These are phyloP conservation scores for Caenorhabditis sinica DNA, from an alignment of 2,888 invertebrate genomes.

Conservation along the genomic window DNA sequence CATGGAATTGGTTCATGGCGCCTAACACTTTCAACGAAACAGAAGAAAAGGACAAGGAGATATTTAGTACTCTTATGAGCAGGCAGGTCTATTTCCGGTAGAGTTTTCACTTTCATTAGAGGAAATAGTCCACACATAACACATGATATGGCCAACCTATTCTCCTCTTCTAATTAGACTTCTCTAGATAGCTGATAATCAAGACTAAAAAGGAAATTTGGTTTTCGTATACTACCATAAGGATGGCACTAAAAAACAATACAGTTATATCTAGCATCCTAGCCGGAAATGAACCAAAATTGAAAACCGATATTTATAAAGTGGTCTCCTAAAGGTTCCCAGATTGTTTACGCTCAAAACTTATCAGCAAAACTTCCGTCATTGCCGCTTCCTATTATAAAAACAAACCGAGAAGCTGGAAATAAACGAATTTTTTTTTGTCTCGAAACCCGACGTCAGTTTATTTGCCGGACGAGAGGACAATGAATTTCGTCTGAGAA, in stretches of 20 bases:
- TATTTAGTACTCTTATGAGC: background rate
- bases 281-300: no score
- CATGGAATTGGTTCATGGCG: no score
- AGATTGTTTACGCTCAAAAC: background rate
- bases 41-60: no score
- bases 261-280: no score
- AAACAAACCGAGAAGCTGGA: background rate
- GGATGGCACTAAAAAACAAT: no score
- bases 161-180: background rate
- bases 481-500: conserved; percentile 45
- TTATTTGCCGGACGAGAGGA: conserved; percentile 15
- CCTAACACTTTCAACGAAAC: no score
- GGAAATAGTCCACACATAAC: no score
- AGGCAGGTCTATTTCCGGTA: background rate
- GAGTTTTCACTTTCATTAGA: background rate
- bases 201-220: background rate
- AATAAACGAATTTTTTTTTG: conserved; percentile 16
- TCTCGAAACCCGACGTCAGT: conserved; percentile 9
- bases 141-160: background rate
- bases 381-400: background rate
- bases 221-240: no score
- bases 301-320: no score
- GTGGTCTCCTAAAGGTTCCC: no score
- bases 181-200: background rate
- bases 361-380: background rate